Evolutionary conservation across 2,113 vertebrate genomes (phyloP), one percentile per base, ranked within the genome.

Genomic region (Ranitomeya imitator): DNA sequence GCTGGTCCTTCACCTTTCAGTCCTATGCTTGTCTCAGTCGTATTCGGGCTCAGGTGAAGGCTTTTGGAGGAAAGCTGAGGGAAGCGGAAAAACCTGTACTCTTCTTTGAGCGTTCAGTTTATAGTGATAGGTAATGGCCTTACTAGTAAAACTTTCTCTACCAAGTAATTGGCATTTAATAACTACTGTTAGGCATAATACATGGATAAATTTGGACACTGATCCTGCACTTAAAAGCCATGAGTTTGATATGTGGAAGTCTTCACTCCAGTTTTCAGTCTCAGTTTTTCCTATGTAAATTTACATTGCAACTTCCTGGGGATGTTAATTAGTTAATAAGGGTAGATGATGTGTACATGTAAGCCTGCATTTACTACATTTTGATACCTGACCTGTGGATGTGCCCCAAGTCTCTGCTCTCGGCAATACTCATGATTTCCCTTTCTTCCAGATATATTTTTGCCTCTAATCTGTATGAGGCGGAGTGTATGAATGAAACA

Each of bases 1-100:
- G 97, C 4, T 99, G 98, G 98, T 95, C 97, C 1, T 98, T 97
- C 91, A 99, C 97, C 0, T 99, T 99, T 94, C 98, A 99, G 90
- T 95, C 94, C 0, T 99, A 99, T 0, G 97, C 97, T 0, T 99
- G 97, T 87, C 95, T 99, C 91, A 99, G 98, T 93, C 93, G 98
- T 6, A 94, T 98, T 61, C 94, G 97, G 0, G 94, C 97, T 0
- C 98, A 99, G 93, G 96, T 98, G 11, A 79, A 60, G 0, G 91
- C 92, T 23, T 93, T 97, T 54, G 93, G 92, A 0, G 95, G 95
- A 76, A 97, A 94, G 45, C 92, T 96, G 6, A 88, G n/a, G 15
- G 92, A 96, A 8, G 93, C 92, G 0, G 95, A 95, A 89, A 91
- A 96, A 0, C 97, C 97, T 0, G 97, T 96, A n/a, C 91, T 97